Evolutionary conservation across 1,140 invertebrate species (phyloP), one percentile per base, ranked within the genome.

Genomic region (Macrotrachela quadricornifera): DNA sequence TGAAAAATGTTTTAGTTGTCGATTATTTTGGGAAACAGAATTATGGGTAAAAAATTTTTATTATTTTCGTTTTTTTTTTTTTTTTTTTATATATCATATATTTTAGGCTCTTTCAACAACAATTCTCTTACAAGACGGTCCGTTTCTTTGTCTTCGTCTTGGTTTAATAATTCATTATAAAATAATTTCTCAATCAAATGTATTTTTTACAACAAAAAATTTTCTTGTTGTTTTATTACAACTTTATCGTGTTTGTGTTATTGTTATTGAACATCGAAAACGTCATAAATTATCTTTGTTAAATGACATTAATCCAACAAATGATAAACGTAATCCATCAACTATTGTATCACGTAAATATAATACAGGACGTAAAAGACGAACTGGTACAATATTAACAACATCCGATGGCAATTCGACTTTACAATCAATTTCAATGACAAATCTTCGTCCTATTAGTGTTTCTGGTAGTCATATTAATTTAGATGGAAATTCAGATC

Each of bases 191-290:
- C 87, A 87, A 62, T 85, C 85, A 78, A 88, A 87, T 60, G 69
- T 87, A 48, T 90, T 88, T 66, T 87, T 90, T 67, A 87, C 84
- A 57, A 84, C 82, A 66, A 82, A 85, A 63, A 85, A 85, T 60
- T 82, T 80, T 2, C 69, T 85, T 59, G 84, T 87, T 8, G 87
- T 87, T 56, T 63, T 85, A 1, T 69, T 88, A 0, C 81, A 87
- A 61, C 71, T 86, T 40, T 87, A 87, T 60, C 70, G 84, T 15
- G 71, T 86, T 0, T 79, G 83, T 59, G 82, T 87, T 0, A 78
- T 86, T 0, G 79, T 84, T 57, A 65, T 74, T 50, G 76, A 78
- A 61, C 75, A 71, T 0, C 71, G 76, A 30, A 30, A 30, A 73
- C 63, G 74, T 73, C 57, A 69, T 65, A 65, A 49, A 71, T 40